These are phyloP conservation scores for Solea senegalensis DNA, from an alignment of 2,113 vertebrate genomes.

Conservation along the genomic window DNA sequence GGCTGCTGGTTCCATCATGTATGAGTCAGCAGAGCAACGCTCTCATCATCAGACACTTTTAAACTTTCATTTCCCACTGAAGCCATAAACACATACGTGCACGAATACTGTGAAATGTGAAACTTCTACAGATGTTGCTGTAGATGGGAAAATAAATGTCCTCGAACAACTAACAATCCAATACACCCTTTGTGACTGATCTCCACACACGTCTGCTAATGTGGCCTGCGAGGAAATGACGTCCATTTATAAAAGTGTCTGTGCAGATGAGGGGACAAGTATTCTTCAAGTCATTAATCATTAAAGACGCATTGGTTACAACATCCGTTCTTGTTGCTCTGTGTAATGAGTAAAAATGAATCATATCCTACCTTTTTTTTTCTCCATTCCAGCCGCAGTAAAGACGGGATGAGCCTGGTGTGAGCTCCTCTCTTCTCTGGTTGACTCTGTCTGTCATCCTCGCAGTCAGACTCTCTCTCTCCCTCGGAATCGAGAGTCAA, in stretches of 20 bases:
- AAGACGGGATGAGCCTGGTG: neutral
- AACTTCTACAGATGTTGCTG: slow-evolving; percentile 2
- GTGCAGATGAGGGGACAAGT: slow-evolving; percentile 18
- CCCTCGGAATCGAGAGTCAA: slow-evolving; percentile 27
- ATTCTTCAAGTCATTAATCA: slow-evolving; percentile 26
- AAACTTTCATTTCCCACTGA: neutral
- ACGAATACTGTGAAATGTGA: neutral
- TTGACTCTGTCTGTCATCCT: neutral
- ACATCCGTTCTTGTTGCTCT: no score
- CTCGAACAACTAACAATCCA: slow-evolving; percentile 12
- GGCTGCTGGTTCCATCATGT: slow-evolving; percentile 42
- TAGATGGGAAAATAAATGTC: slow-evolving; percentile 1
- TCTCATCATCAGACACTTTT: neutral
- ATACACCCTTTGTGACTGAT: slow-evolving; percentile 15
- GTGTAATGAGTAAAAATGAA: slow-evolving; percentile 1
- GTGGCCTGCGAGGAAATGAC: slow-evolving; percentile 6
- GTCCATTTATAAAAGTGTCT: slow-evolving; percentile 16
- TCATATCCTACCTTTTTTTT: neutral
- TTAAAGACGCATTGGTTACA: no score
- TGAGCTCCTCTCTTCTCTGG: neutral
- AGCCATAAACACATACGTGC: neutral
- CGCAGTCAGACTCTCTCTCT: neutral
- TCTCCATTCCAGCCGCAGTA: neutral
- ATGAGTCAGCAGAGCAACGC: slow-evolving; percentile 31
- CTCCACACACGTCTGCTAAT: slow-evolving; percentile 11